These are phyloP conservation scores for Hesperophylax magnus DNA, from an alignment of 1,140 invertebrate genomes.

Conservation along the genomic window DNA sequence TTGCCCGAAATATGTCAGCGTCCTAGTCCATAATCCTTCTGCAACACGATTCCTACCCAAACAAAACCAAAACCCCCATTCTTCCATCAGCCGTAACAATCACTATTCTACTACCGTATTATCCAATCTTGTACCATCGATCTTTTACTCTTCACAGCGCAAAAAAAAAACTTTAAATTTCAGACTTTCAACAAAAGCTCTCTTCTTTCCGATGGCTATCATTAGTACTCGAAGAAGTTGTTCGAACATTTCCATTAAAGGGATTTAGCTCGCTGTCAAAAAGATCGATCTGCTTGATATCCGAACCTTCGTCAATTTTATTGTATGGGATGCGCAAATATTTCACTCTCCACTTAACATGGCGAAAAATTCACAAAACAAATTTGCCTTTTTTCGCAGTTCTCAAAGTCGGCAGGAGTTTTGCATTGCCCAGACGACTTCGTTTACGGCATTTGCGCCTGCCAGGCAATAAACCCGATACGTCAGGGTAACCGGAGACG, in stretches of 20 bases:
- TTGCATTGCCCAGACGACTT: not conserved
- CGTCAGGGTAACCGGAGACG: slow-evolving; percentile 38
- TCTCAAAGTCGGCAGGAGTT: not conserved
- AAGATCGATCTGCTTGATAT: slow-evolving; percentile 15
- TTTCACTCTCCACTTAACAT: slow-evolving; percentile 35
- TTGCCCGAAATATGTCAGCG: not conserved
- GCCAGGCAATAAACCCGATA: slow-evolving; percentile 39
- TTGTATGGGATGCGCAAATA: slow-evolving; percentile 42
- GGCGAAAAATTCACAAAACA: slow-evolving; percentile 41
- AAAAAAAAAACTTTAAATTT: too few species aligned
- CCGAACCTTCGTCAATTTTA: slow-evolving; percentile 35
- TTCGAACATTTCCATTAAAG: too few species aligned
- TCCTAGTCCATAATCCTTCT: slow-evolving; percentile 22
- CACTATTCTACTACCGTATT: slow-evolving; percentile 23
- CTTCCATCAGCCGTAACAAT: slow-evolving; percentile 10
- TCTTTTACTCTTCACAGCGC: not conserved
- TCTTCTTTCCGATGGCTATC: too few species aligned
- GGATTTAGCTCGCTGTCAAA: not conserved
- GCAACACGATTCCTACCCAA: slow-evolving; percentile 28
- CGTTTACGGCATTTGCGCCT: slow-evolving; percentile 4
- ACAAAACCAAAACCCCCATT: slow-evolving; percentile 18
- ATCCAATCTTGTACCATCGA: slow-evolving; percentile 10
- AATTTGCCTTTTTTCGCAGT: slow-evolving; percentile 23
- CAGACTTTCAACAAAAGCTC: too few species aligned
- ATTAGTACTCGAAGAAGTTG: too few species aligned